phyloP scores from a whole-genome alignment of 2,888 invertebrate species.

The Thalpophila matura region DNA sequence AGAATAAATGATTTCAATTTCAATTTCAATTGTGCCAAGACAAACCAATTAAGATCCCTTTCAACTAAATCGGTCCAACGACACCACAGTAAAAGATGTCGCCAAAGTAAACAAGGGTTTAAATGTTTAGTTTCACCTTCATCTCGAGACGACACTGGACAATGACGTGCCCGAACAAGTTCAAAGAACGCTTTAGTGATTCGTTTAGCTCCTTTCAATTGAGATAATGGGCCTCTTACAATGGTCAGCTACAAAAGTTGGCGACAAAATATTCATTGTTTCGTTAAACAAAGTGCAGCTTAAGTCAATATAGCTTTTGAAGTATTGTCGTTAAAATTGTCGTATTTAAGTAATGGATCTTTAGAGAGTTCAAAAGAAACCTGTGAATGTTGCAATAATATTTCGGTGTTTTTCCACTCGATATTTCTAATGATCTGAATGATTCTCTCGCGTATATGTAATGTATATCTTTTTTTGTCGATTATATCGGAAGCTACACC shows the following conservation, averaged over 20 bases:
- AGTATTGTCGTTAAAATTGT: background rate
- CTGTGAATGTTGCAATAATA: no score
- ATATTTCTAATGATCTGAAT: no score
- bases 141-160: background rate
- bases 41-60: conserved; percentile 29
- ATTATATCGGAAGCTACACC: no score
- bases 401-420: no score
- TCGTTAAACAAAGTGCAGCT: conserved; percentile 1
- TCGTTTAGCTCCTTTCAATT: background rate
- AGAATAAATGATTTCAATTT: no score
- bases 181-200: background rate
- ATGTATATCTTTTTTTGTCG: no score
- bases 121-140: background rate
- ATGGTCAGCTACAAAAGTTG: background rate
- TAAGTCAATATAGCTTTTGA: background rate
- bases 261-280: background rate
- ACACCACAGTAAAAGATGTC: background rate
- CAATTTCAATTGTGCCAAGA: no score
- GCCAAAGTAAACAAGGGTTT: conserved; percentile 22
- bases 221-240: background rate
- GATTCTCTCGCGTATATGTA: no score
- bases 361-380: no score
- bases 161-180: background rate
- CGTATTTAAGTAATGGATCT: background rate
- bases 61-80: conserved; percentile 25